Percentiles rank a stretch among this genome's conserved stretches.
Conservation (phyloP, 2,113 vertebrate species). For the Lontra canadensis region DNA sequence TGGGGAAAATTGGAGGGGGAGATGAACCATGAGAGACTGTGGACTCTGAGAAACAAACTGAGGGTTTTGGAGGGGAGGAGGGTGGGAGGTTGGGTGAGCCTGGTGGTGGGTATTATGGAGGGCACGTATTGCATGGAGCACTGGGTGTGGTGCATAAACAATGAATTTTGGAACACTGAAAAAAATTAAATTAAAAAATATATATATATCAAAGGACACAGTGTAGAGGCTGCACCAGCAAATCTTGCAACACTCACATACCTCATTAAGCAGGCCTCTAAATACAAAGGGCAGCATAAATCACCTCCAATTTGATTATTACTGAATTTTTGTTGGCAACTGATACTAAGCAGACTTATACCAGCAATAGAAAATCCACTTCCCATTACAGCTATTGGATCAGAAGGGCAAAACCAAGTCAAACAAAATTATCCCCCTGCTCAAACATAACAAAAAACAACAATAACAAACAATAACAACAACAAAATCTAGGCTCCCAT, state of each 20-base stretch:
- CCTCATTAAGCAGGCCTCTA: background rate
- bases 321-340: background rate
- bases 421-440: background rate
- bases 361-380: background rate
- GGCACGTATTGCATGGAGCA: too few relatives aligned
- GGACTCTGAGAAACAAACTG: too few relatives aligned
- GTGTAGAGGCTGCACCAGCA: background rate
- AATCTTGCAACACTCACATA: background rate
- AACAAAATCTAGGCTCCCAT: background rate
- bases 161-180: too few relatives aligned
- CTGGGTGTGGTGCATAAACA: too few relatives aligned
- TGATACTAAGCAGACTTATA: background rate
- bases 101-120: too few relatives aligned
- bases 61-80: too few relatives aligned
- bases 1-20: too few relatives aligned
- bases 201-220: conserved; percentile 23
- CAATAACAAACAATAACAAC: background rate
- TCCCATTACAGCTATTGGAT: background rate
- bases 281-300: background rate
- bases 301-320: background rate
- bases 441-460: background rate
- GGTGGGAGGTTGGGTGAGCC: too few relatives aligned
- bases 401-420: conserved; percentile 1
- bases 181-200: too few relatives aligned
- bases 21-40: too few relatives aligned